Conservation (phyloP, 1,140 invertebrate genomes). For the Lasioglossum albipes region DNA sequence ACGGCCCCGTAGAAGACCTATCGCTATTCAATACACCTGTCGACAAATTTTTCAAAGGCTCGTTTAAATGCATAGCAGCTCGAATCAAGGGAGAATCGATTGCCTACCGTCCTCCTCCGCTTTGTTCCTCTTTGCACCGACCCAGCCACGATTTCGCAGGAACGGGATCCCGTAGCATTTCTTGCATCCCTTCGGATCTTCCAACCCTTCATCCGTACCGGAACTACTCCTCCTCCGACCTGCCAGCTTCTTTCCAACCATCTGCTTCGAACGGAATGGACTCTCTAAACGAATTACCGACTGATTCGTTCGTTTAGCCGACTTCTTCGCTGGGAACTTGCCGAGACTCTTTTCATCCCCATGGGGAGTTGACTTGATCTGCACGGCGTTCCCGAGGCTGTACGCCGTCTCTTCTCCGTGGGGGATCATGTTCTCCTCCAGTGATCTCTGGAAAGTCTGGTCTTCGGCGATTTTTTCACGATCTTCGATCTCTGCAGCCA, state of each 20-base stretch:
- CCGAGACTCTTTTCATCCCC: neutral
- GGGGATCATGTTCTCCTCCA: neutral
- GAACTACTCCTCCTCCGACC: neutral
- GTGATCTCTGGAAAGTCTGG: neutral
- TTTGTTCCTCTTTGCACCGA: slow-evolving; percentile 10
- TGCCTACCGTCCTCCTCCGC: neutral
- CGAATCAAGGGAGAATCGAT: slow-evolving; percentile 29
- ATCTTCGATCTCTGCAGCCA: too few species aligned
- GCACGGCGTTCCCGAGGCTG: neutral
- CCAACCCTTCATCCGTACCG: too few species aligned
- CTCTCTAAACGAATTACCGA: neutral
- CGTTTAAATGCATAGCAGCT: slow-evolving; percentile 43
- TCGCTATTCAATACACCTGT: slow-evolving; percentile 25
- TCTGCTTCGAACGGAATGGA: neutral
- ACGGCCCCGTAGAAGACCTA: neutral
- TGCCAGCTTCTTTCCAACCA: neutral
- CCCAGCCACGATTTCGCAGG: too few species aligned
- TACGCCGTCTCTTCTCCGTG: neutral
- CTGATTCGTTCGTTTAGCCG: neutral
- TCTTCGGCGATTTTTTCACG: neutral
- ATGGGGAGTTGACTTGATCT: too few species aligned
- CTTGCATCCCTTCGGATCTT: neutral
- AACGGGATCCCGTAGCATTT: neutral
- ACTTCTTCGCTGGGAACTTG: neutral
- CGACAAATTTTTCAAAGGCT: slow-evolving; percentile 40